Conservation (phyloP, 2,113 vertebrate species). For the Leptocoma aspasia region DNA sequence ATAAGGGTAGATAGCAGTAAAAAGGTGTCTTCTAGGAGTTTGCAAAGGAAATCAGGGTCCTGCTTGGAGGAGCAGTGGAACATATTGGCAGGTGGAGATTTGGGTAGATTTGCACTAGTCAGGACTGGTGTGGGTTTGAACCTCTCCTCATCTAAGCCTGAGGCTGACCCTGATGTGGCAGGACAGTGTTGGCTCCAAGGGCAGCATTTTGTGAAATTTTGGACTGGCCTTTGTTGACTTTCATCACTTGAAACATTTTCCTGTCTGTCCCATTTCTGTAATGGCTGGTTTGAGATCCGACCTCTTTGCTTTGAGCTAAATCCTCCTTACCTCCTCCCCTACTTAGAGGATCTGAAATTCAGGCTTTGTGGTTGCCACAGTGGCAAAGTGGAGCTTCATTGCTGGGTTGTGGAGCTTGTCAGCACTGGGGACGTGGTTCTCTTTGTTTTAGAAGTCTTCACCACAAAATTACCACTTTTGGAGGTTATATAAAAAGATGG, state of each 20-base stretch:
- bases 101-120: neutral
- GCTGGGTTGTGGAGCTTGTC: neutral
- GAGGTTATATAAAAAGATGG: constrained; percentile 7
- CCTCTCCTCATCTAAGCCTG: neutral
- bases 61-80: neutral
- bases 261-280: neutral
- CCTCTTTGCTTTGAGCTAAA: neutral
- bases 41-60: neutral
- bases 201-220: neutral
- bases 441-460: neutral
- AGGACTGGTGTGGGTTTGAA: neutral
- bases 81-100: neutral
- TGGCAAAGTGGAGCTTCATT: neutral
- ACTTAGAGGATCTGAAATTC: neutral
- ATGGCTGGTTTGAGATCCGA: neutral
- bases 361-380: constrained; percentile 57
- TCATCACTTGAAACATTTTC: neutral
- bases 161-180: neutral
- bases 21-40: neutral
- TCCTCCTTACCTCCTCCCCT: neutral
- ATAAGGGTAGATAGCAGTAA: neutral
- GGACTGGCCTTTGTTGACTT: neutral
- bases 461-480: constrained; percentile 47
- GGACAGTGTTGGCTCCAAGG: neutral
- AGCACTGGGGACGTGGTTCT: neutral